Evolutionary conservation across 2,797 vertebrate genomes (phyloP), one percentile per base, ranked within the genome.

Genomic region (Darevskia nairensis): DNA sequence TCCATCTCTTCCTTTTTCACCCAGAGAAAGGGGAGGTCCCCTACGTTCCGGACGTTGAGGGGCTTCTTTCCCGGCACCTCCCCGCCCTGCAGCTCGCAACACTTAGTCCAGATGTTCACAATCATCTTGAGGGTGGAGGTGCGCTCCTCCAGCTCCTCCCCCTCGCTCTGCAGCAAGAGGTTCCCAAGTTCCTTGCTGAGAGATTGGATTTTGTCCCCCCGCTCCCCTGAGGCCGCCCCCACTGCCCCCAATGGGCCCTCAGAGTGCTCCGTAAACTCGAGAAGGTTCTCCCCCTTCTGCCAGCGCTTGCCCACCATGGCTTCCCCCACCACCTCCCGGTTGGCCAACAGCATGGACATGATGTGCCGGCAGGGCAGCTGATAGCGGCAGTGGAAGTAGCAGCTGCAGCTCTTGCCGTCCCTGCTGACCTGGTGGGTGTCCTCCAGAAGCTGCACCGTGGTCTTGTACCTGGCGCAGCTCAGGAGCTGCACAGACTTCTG

Each of bases 351-450:
- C 82, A 96, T 89, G 15, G 95, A 93, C 80, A 96, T 64, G 46
- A 96, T 89, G 87, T 96, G 96, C 27, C 96, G 90, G 84, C 96
- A 96, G 0, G 96, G 96, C 84, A 96, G 86, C 75, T 88, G 94
- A 86, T 96, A 95, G 35, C 83, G 82, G 0, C 76, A 91, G 0
- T 94, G 93, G 83, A 96, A 96, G 89, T 88, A 93, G 10, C 96
- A 96, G 71, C 88, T 95, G 88, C 96, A 96, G 59, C 89, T 92
- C 2, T 80, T 66, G 78, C 94, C 91, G 0, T 93, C 92, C n/a
- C 88, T 90, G 86, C 94, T 94, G 15, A 95, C 93, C 81, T 89
- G 92, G 59, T 96, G 94, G 1, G 93, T 89, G 39, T 96, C 90
- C 84, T 96, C 96, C 0, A 96, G 92, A 78, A 96, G 86, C 86